Conservation (phyloP, 2,888 invertebrate genomes). For the Hypolimnas misippus region DNA sequence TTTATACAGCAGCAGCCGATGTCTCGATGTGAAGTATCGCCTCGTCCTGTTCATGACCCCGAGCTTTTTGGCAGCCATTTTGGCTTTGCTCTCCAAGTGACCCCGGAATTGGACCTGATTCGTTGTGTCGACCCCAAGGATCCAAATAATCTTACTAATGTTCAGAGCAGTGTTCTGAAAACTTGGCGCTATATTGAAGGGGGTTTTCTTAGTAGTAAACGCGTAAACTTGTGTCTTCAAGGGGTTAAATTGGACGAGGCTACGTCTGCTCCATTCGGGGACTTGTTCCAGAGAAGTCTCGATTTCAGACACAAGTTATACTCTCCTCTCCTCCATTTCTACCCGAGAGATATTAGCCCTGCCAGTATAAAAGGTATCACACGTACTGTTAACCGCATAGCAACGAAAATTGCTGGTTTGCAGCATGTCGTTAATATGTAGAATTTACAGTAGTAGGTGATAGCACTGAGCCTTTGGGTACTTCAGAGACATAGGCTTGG, state of each 20-base stretch:
- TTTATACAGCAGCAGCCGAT: neutral
- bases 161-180: neutral
- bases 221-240: neutral
- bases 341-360: neutral
- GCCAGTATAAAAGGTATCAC: neutral
- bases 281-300: neutral
- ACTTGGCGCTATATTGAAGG: neutral
- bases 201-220: neutral
- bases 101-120: neutral
- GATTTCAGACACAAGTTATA: too few relatives aligned
- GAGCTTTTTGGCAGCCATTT: neutral
- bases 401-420: neutral
- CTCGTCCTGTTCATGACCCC: neutral
- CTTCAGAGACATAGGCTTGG: neutral
- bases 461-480: neutral
- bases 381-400: neutral
- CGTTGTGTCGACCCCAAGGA: neutral
- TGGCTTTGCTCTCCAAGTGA: constrained; percentile 1
- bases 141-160: neutral
- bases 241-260: neutral
- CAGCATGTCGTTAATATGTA: neutral
- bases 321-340: neutral
- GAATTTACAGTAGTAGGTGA: neutral
- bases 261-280: neutral
- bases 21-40: neutral